These are phyloP conservation scores for Protophormia terraenovae DNA, from an alignment of 2,888 invertebrate genomes.

Conservation along the genomic window DNA sequence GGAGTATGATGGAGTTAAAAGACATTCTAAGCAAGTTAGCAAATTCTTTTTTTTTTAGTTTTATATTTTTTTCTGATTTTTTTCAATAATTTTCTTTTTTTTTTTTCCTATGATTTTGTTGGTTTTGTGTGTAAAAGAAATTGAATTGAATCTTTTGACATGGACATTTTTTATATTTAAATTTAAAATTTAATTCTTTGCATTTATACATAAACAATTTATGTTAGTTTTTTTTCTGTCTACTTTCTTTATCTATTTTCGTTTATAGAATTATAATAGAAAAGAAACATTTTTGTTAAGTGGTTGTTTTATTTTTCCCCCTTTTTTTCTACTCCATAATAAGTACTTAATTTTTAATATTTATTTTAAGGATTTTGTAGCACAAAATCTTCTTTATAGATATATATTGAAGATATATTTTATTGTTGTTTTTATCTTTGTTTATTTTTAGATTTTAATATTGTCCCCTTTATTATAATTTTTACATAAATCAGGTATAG, in stretches of 20 bases:
- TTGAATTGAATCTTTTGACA: slow-evolving; percentile 61
- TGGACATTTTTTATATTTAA: slow-evolving; percentile 11
- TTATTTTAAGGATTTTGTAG: neutral
- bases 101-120: neutral
- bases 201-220: neutral
- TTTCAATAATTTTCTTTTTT: neutral
- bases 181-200: slow-evolving; percentile 45
- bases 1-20: neutral
- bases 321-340: neutral
- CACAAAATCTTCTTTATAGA: neutral
- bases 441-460: neutral
- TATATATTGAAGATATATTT: too few relatives aligned
- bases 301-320: neutral
- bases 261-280: too few relatives aligned
- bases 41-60: slow-evolving; percentile 10
- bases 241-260: too few relatives aligned
- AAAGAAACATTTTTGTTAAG: too few relatives aligned
- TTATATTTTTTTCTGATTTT: slow-evolving; percentile 1
- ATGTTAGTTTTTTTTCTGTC: neutral
- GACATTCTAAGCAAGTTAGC: slow-evolving; percentile 53
- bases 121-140: slow-evolving; percentile 48
- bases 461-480: slow-evolving; percentile 1
- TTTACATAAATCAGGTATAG: slow-evolving; percentile 13
- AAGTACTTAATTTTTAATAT: neutral
- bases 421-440: neutral